A percentile compares a stretch with the other conserved stretches of the same genome.
Evolutionary conservation across 2,888 invertebrate genomes (phyloP).

Genomic region (Xestia c-nigrum): DNA sequence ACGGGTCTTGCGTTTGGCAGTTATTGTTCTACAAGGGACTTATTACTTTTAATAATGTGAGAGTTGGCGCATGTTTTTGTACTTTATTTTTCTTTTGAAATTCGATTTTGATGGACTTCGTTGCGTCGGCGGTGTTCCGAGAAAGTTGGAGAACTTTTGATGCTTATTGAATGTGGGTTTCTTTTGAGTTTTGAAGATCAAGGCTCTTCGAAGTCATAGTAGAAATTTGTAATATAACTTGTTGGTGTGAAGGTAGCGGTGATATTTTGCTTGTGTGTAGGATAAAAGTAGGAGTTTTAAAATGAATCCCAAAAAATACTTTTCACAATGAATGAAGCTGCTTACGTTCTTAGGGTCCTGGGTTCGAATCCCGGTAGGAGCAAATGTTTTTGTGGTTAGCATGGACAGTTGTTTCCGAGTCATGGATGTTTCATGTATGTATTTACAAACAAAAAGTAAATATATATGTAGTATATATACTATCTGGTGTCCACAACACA

Average conservation of each 20-base stretch:
- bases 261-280: background rate
- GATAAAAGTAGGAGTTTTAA: background rate
- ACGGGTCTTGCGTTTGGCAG: slow-evolving; percentile 17
- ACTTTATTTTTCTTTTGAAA: slow-evolving; percentile 8
- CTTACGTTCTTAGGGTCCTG: too few species aligned
- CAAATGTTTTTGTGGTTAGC: too few species aligned
- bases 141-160: background rate
- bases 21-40: slow-evolving; percentile 40
- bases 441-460: too few species aligned
- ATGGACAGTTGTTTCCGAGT: too few species aligned
- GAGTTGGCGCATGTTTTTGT: slow-evolving; percentile 1
- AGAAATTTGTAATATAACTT: background rate
- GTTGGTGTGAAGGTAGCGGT: background rate
- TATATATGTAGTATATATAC: too few species aligned
- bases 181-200: background rate
- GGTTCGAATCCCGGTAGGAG: too few species aligned
- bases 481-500: too few species aligned
- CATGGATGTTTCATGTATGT: too few species aligned
- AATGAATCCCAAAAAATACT: background rate
- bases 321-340: too few species aligned
- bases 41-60: slow-evolving; percentile 32
- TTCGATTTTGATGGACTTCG: slow-evolving; percentile 20
- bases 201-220: background rate
- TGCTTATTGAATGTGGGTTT: background rate
- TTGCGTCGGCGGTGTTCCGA: background rate